A percentile compares a stretch with the other conserved stretches of the same genome.
Conservation (phyloP, 2,888 invertebrate genomes). For the Nebria brevicollis region DNA sequence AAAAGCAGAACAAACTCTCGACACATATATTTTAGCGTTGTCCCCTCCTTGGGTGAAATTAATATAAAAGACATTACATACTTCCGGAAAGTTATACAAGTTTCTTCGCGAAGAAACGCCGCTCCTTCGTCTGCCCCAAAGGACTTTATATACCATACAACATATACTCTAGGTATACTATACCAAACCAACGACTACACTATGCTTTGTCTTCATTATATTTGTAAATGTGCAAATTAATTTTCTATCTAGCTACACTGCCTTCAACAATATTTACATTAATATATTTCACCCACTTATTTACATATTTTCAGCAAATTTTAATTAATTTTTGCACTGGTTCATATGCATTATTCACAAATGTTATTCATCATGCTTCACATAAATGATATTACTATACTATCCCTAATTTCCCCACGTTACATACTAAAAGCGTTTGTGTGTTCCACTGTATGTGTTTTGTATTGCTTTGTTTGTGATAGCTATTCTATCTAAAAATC, state of each 20-base stretch:
- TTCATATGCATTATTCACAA: neutral
- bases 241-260: neutral
- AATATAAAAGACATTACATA: constrained; percentile 19
- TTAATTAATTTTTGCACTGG: neutral
- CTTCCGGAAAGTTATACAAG: constrained; percentile 12
- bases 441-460: no score
- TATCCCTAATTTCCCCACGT: neutral
- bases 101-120: neutral
- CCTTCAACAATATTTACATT: constrained; percentile 1
- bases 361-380: neutral
- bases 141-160: neutral
- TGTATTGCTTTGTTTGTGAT: no score
- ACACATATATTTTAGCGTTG: constrained; percentile 14
- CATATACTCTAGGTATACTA: neutral
- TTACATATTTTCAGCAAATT: neutral
- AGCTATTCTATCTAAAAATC: no score
- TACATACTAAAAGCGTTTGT: neutral
- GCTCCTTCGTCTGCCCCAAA: neutral
- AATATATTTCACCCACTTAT: neutral
- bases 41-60: neutral
- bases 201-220: constrained; percentile 22
- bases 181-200: neutral
- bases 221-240: constrained; percentile 19
- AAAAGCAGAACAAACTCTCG: constrained; percentile 21
- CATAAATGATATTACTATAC: neutral